Evolutionary conservation across 2,888 invertebrate genomes (phyloP), one percentile per base, ranked within the genome.

Genomic region (Diarsia mendica): DNA sequence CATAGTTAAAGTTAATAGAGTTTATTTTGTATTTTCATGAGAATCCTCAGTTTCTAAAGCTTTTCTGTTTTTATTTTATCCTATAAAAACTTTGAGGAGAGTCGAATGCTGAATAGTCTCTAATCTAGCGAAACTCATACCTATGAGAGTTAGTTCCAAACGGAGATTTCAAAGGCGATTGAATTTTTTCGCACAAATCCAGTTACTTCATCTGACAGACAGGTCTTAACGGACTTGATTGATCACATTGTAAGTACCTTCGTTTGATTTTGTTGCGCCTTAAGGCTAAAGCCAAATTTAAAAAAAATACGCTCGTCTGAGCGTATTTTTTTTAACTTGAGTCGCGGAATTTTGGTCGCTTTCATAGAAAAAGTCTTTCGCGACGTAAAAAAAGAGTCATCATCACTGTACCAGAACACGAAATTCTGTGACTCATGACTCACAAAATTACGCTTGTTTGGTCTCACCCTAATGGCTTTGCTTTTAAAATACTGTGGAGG

Each of bases 221-320:
- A 44, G 23, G 18, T 49, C n/a, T 6, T 71, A 48, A 76, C 61
- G 20, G 53, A 23, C 28, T 63, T 68, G 53, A 75, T 51, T 39
- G 39, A 39, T 39, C 15, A 1, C 11, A 44, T 60, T 20, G 20
- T 18, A 28, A 2, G 11, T 28, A 65, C 15, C 51, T 39, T 5
- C 44, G 0, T 18, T 28, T 10, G 20, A 39, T 39, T 6, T 39
- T 48, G 48, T 13, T 48, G 2, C 48, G 13, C 13, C 13, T 13
- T 15, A 28, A 28, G 28, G 28, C 28, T 28, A 2, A 28, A n/a
- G n/a, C n/a, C n/a, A n/a, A n/a, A n/a, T n/a, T n/a, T n/a, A n/a
- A n/a, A n/a, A n/a, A n/a, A n/a, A n/a, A n/a, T n/a, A n/a, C n/a
- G n/a, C n/a, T n/a, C n/a, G n/a, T n/a, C n/a, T n/a, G 28, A 28